Evolutionary conservation across 1,140 invertebrate genomes (phyloP).

Genomic region (Venturia canescens): DNA sequence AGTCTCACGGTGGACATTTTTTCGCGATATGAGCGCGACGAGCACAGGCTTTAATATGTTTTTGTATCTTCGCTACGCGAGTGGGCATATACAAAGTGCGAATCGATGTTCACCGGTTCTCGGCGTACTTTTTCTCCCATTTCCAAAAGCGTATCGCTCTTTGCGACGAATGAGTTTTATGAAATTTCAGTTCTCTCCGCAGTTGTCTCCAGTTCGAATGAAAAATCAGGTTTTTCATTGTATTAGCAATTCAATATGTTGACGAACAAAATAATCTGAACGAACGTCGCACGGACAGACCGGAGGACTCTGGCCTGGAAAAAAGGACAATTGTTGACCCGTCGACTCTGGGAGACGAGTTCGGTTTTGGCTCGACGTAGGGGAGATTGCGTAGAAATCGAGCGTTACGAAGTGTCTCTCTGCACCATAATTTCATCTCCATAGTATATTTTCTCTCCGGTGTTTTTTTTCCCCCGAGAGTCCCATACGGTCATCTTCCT

Average conservation of each 20-base stretch:
- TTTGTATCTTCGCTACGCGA: background rate
- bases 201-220: no score
- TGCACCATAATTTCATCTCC: background rate
- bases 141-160: no score
- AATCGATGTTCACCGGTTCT: no score
- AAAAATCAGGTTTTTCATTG: no score
- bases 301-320: background rate
- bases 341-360: background rate
- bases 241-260: no score
- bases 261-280: no score
- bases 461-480: slow-evolving; percentile 15
- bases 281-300: no score
- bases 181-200: no score
- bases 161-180: no score
- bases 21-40: background rate
- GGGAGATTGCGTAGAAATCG: slow-evolving; percentile 26
- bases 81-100: no score
- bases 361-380: background rate
- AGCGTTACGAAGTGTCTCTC: slow-evolving; percentile 28
- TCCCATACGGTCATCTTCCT: background rate
- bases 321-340: background rate
- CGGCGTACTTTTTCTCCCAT: background rate
- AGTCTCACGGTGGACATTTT: background rate
- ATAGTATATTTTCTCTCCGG: background rate
- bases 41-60: background rate